These are phyloP conservation scores for Actinernus sp. DNA, from an alignment of 92 coral and sea anemone species.

Conservation along the genomic window DNA sequence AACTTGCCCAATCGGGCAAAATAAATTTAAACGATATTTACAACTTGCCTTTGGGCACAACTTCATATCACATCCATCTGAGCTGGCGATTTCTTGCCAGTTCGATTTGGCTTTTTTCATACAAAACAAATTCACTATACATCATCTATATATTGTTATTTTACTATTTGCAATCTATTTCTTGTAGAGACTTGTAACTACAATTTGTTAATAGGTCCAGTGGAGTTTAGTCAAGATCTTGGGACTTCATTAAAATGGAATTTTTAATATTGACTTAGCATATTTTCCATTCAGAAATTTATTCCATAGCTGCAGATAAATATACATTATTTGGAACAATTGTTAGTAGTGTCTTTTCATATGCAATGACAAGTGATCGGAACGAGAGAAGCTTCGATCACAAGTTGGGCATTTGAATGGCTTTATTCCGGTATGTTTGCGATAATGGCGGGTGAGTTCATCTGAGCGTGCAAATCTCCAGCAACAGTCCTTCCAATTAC, in stretches of 20 bases:
- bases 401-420: conserved; percentile 99
- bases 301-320: neutral
- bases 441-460: conserved; percentile 95
- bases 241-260: too few relatives aligned
- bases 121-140: neutral
- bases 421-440: conserved; percentile 97
- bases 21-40: conserved; percentile 4
- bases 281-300: neutral
- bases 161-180: neutral
- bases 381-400: conserved; percentile 97
- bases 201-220: neutral
- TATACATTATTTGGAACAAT: conserved; percentile 13
- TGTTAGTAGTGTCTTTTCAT: conserved; percentile 96
- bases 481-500: conserved; percentile 98
- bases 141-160: neutral
- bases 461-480: conserved; percentile 99
- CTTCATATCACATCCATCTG: neutral
- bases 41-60: neutral
- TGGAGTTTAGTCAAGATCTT: too few relatives aligned
- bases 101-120: neutral
- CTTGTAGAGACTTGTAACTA: neutral
- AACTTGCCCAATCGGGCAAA: conserved; percentile 20
- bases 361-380: conserved; percentile 96
- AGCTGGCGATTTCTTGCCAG: neutral
- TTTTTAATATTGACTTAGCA: too few relatives aligned